Conservation (phyloP, 1,140 invertebrate species). For the Oncopodura yosiiana region DNA sequence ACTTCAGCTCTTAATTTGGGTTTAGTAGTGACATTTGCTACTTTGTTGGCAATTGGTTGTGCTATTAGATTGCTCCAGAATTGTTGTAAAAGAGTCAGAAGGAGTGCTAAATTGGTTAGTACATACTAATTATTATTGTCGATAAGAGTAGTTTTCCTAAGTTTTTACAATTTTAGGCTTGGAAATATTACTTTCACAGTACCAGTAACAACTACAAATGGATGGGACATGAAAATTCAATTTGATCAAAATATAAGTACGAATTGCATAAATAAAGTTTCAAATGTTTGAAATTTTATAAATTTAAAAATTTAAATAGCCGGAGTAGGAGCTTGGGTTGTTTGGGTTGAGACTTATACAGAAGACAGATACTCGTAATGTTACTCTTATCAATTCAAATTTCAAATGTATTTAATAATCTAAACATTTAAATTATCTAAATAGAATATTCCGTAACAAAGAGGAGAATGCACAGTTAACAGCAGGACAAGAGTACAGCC, state of each 20-base stretch:
- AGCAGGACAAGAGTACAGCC: not conserved
- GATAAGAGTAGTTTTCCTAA: not conserved
- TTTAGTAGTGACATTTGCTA: too few relatives aligned
- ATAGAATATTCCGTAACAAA: slow-evolving; percentile 3
- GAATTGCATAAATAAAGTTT: too few relatives aligned
- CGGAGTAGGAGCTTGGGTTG: slow-evolving; percentile 15
- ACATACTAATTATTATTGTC: not conserved
- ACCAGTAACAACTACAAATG: not conserved
- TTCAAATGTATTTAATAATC: too few relatives aligned
- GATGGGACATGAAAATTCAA: not conserved
- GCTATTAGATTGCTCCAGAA: slow-evolving; percentile 2
- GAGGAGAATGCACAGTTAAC: not conserved
- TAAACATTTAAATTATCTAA: too few relatives aligned
- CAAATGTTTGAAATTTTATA: too few relatives aligned
- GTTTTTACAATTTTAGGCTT: not conserved
- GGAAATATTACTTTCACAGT: slow-evolving; percentile 17
- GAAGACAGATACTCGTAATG: too few relatives aligned
- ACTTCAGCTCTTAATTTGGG: too few relatives aligned
- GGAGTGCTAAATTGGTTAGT: slow-evolving; percentile 14
- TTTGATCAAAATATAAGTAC: slow-evolving; percentile 18
- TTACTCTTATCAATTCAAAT: too few relatives aligned
- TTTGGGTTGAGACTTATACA: too few relatives aligned
- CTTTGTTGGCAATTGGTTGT: too few relatives aligned
- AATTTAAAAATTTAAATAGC: too few relatives aligned
- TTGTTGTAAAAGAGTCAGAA: slow-evolving; percentile 4